Conservation (phyloP, 1,140 invertebrate species). For the Papilio dardanus region DNA sequence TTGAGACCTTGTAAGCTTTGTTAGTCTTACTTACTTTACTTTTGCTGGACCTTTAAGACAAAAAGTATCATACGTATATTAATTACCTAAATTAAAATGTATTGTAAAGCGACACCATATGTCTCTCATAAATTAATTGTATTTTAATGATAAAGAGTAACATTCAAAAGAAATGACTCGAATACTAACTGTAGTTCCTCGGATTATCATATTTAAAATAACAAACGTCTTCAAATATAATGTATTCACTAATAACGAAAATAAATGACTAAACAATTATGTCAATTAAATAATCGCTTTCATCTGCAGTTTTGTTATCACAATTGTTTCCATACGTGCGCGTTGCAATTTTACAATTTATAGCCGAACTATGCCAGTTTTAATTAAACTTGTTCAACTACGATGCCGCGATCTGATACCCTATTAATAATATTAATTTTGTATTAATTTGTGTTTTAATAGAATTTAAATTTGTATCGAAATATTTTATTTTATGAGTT, state of each 20-base stretch:
- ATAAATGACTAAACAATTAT: not conserved
- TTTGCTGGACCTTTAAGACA: too few relatives aligned
- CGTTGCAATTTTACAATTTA: conserved; percentile 23
- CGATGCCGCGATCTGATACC: conserved; percentile 9
- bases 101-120: too few relatives aligned
- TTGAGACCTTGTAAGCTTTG: too few relatives aligned
- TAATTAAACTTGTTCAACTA: conserved; percentile 21
- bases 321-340: conserved; percentile 6
- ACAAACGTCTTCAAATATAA: not conserved
- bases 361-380: conserved; percentile 1
- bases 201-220: too few relatives aligned
- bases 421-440: conserved; percentile 11
- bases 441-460: not conserved
- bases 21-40: too few relatives aligned
- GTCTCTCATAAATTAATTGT: too few relatives aligned
- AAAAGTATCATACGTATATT: too few relatives aligned
- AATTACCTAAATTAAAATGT: too few relatives aligned
- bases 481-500: too few relatives aligned
- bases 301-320: conserved; percentile 1
- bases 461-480: not conserved
- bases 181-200: too few relatives aligned
- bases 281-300: not conserved
- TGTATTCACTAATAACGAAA: not conserved
- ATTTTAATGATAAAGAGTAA: too few relatives aligned
- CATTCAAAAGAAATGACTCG: too few relatives aligned